These are phyloP conservation scores for Metridium senile DNA, from an alignment of 92 coral and sea anemone species.

Conservation along the genomic window DNA sequence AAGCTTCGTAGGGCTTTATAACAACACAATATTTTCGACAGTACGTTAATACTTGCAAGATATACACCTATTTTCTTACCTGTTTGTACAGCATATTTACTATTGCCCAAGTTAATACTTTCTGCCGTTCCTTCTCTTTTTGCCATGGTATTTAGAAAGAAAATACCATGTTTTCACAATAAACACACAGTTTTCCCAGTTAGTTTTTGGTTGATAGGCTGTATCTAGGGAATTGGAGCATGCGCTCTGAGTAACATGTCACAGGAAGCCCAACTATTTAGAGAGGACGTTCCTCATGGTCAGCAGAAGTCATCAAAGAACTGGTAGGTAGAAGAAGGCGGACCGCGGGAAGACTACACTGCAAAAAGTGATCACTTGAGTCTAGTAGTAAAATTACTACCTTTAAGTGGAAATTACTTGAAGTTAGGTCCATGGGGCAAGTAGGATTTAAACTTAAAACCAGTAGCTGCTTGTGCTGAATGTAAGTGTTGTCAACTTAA, in stretches of 20 bases:
- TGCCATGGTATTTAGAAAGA: background rate
- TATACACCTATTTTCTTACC: background rate
- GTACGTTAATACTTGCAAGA: background rate
- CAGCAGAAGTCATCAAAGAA: too few species aligned
- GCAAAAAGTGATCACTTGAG: too few species aligned
- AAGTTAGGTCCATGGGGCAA: too few species aligned
- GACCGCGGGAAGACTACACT: too few species aligned
- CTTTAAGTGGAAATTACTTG: too few species aligned
- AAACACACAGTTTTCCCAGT: background rate
- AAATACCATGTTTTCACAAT: background rate
- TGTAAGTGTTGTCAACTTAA: too few species aligned
- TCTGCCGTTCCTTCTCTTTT: background rate
- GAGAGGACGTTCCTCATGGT: too few species aligned
- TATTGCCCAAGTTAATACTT: background rate
- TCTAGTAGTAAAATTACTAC: too few species aligned
- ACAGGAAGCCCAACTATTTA: background rate
- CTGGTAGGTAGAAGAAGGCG: too few species aligned
- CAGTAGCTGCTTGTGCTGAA: too few species aligned
- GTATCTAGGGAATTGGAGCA: background rate
- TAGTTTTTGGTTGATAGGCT: constrained; percentile 64
- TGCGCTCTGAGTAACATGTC: background rate
- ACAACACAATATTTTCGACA: background rate
- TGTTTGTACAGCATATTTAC: background rate
- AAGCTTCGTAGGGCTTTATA: background rate
- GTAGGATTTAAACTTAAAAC: too few species aligned